Base-by-base conservation (phyloP, 2,113 vertebrate species). In the Odobenus rosmarus region DNA sequence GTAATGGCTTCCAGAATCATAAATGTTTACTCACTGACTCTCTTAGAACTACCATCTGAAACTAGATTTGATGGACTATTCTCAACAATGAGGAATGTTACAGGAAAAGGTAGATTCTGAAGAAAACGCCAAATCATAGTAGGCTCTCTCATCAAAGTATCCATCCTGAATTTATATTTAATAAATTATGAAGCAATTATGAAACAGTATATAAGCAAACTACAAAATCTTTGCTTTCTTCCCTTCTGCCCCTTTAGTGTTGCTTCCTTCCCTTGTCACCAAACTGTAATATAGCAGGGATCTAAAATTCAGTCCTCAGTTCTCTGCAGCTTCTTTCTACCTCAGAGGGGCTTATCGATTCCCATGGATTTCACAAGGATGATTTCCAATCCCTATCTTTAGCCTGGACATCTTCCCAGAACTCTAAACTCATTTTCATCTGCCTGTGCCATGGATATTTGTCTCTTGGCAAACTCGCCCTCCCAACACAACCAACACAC, bases 121-220 rank as follows among this genome's bases (percentile, higher is more conserved):
- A 88, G 39, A 42, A 80, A 93, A 95, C 19, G 69, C 49, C 33
- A 96, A 82, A 93, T 87, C 53, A 90, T 0, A 51, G 69, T 2
- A 88, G 84, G 53, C 53, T 93, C 89, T 86, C 67, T 67, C 95
- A 90, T 61, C 61, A 77, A 93, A 80, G 59, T 33, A 90, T 3
- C 23, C 10, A 61, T 31, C 64, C 74, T 96, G 28, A 81, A 82
- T 86, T 71, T 89, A 31, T 55, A 93, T 51, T 61, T 81, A 96
- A 74, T 15, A 77, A 51, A 62, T 82, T 28, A 77, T 46, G 31
- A 85, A 85, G 69, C 26, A 95, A 80, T 87, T 92, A 96, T n/a
- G 90, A 92, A 90, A 69, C 9, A 95, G 18, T 88, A 82, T 49
- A 62, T 49, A 96, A 85, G 61, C 80, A 90, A 83, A 95, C 24